A percentile compares a stretch with the other conserved stretches of the same genome.
Conservation (phyloP, 1,140 invertebrate species). For the Scaptodrosophila lebanonensis region DNA sequence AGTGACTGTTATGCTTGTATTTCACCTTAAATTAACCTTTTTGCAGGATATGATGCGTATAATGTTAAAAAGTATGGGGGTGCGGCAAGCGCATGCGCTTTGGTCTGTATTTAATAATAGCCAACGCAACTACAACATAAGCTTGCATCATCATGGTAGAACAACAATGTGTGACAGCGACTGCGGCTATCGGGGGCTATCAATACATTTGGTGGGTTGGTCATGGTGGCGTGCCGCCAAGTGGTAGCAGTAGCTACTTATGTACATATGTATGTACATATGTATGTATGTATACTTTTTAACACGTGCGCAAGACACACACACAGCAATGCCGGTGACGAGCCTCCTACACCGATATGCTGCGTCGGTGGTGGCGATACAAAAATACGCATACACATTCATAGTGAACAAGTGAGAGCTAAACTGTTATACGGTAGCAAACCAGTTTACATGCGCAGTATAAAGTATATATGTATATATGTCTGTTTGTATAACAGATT, state of each 20-base stretch:
- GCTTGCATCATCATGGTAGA: not conserved
- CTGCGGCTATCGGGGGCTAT: not conserved
- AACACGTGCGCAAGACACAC: not conserved
- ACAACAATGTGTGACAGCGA: not conserved
- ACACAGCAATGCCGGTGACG: constrained; percentile 37
- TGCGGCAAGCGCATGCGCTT: not conserved
- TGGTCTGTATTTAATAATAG: too few relatives aligned
- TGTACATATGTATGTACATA: too few relatives aligned
- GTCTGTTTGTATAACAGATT: too few relatives aligned
- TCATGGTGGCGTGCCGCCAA: too few relatives aligned
- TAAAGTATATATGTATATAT: too few relatives aligned
- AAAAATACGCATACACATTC: not conserved
- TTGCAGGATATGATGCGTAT: not conserved
- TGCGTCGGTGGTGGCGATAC: not conserved
- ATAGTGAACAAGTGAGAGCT: constrained; percentile 1
- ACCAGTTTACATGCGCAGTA: constrained; percentile 52
- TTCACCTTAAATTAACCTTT: too few relatives aligned
- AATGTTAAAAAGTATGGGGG: too few relatives aligned
- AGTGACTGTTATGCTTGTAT: too few relatives aligned
- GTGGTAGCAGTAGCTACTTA: too few relatives aligned
- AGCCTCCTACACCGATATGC: constrained; percentile 45
- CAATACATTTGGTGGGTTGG: not conserved
- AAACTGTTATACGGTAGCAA: constrained; percentile 32
- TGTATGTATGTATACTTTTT: not conserved
- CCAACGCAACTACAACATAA: not conserved